phyloP scores from a whole-genome alignment of 2,888 invertebrate species.

The Nephrotoma guestfalica region DNA sequence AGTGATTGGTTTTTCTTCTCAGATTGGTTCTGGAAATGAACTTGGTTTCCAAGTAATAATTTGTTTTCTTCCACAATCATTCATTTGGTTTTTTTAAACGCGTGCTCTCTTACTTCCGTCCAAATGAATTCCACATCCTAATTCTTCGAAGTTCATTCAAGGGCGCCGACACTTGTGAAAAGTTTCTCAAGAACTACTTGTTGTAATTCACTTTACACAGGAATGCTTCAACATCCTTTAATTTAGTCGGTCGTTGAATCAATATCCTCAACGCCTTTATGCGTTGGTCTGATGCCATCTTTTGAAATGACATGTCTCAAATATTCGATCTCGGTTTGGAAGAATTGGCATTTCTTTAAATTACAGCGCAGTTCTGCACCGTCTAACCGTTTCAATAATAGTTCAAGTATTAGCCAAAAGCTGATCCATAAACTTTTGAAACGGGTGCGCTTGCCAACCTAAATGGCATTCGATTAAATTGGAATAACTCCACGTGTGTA shows the following conservation, averaged over 20 bases:
- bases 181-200: background rate
- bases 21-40: background rate
- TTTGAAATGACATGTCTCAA: too few relatives aligned
- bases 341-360: too few relatives aligned
- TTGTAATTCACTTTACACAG: background rate
- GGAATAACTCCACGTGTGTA: too few relatives aligned
- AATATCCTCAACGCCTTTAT: background rate
- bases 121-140: background rate
- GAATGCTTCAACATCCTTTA: background rate
- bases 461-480: too few relatives aligned
- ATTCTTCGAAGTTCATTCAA: background rate
- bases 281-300: background rate
- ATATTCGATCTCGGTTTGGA: too few relatives aligned
- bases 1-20: background rate
- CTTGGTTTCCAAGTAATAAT: background rate
- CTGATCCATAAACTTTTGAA: too few relatives aligned
- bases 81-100: too few relatives aligned
- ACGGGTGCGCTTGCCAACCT: too few relatives aligned
- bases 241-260: background rate
- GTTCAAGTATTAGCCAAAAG: too few relatives aligned
- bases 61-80: background rate
- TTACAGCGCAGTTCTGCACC: too few relatives aligned
- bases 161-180: background rate
- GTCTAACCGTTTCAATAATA: too few relatives aligned
- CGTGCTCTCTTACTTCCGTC: background rate